Percentiles rank a stretch among this genome's conserved stretches.
Evolutionary conservation across 2,888 invertebrate species (phyloP).

Genomic region (Meganola albula): DNA sequence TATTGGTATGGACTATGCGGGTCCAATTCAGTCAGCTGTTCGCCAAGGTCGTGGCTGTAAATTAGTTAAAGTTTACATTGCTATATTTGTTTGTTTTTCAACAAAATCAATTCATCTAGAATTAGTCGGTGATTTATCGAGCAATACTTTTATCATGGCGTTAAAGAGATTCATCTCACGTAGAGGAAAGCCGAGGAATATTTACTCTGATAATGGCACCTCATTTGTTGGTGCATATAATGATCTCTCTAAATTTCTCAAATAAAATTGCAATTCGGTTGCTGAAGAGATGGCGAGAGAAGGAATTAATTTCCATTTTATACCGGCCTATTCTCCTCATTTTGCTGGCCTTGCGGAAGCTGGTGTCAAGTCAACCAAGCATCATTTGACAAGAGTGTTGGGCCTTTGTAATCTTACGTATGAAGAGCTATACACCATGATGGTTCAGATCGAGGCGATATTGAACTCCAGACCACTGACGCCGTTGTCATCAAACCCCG

Average conservation of each 20-base stretch:
- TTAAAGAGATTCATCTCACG: constrained; percentile 6
- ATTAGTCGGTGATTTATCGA: constrained; percentile 4
- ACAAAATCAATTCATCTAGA: constrained; percentile 8
- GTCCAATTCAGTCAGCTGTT: constrained; percentile 7
- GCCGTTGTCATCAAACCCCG: constrained; percentile 20
- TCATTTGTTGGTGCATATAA: constrained; percentile 8
- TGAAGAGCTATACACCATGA: constrained; percentile 9
- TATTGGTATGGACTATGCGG: constrained; percentile 10
- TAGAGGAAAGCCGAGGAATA: constrained; percentile 7
- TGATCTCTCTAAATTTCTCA: constrained; percentile 1
- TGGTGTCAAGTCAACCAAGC: constrained; percentile 1
- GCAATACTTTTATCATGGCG: constrained; percentile 8
- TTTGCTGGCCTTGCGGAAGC: constrained; percentile 7
- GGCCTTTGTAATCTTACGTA: constrained; percentile 6
- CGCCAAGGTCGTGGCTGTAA: constrained; percentile 6
- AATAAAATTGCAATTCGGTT: constrained; percentile 7
- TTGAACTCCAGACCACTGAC: constrained; percentile 24
- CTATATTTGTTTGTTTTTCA: constrained; percentile 7
- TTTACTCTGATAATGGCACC: constrained; percentile 8
- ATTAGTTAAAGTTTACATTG: constrained; percentile 7
- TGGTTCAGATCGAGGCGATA: constrained; percentile 18
- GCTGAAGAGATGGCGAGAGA: too few relatives aligned
- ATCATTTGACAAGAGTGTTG: constrained; percentile 2
- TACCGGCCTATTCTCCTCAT: constrained; percentile 8
- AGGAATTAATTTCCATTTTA: constrained; percentile 5